Evolutionary conservation across 2,113 vertebrate species (phyloP).

Genomic region (Bufo gargarizans): DNA sequence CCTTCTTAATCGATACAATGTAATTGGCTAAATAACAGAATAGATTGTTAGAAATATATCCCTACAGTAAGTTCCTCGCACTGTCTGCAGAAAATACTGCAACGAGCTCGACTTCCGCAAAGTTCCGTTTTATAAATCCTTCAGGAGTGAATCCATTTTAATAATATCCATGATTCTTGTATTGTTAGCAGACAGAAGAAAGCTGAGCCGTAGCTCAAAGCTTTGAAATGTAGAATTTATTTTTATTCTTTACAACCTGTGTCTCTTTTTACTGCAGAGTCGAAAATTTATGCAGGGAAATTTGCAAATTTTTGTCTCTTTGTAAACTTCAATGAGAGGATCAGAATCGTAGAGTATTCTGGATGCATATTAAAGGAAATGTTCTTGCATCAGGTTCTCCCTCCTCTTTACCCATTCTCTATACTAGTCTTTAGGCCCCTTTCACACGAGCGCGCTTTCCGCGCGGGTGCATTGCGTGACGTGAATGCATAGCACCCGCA

Average conservation of each 20-base stretch:
- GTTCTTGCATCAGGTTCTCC: neutral
- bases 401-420: neutral
- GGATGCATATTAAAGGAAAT: neutral
- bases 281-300: slow-evolving; percentile 32
- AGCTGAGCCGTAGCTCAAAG: neutral
- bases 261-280: slow-evolving; percentile 14
- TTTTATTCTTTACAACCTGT: slow-evolving; percentile 19
- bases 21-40: slow-evolving; percentile 50
- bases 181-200: slow-evolving; percentile 35
- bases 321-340: neutral
- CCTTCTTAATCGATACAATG: slow-evolving; percentile 30
- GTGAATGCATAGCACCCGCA: no score
- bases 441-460: no score
- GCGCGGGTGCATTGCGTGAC: no score
- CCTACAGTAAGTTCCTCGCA: slow-evolving; percentile 9
- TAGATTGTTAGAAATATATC: slow-evolving; percentile 38
- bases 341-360: neutral
- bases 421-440: no score
- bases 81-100: slow-evolving; percentile 48
- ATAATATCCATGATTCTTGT: slow-evolving; percentile 40
- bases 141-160: slow-evolving; percentile 57
- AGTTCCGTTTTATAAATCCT: slow-evolving; percentile 57
- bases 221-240: slow-evolving; percentile 21
- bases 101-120: slow-evolving; percentile 10
- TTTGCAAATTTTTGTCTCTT: slow-evolving; percentile 20